Evolutionary conservation across 2,797 vertebrate genomes (phyloP).

Genomic region (Xerus rutilus): DNA sequence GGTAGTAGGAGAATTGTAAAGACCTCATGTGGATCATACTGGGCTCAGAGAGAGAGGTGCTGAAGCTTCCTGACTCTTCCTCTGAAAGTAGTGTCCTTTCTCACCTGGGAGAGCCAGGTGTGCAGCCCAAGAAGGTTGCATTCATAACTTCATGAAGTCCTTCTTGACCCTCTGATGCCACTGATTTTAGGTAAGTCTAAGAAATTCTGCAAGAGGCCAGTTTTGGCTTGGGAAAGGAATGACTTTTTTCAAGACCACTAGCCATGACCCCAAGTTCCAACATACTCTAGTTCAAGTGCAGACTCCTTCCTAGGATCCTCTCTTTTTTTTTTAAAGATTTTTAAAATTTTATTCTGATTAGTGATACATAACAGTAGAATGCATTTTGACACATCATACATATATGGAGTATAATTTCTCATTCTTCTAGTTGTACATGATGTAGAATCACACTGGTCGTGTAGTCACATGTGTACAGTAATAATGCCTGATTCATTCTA

Average conservation of each 20-base stretch:
- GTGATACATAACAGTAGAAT: too few species aligned
- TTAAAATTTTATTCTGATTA: too few species aligned
- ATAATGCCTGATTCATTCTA: too few species aligned
- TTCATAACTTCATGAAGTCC: neutral
- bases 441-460: too few species aligned
- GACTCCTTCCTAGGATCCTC: neutral
- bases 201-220: neutral
- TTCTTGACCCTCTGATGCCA: neutral
- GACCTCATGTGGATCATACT: neutral
- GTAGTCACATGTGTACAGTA: too few species aligned
- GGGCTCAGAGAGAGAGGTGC: neutral
- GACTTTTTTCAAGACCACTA: neutral
- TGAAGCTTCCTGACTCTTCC: neutral
- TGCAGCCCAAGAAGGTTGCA: neutral
- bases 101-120: neutral
- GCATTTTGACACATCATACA: too few species aligned
- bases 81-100: neutral
- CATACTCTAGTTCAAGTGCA: neutral
- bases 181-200: neutral
- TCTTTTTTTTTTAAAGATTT: too few species aligned
- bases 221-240: neutral
- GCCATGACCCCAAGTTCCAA: neutral
- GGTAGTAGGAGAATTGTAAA: neutral
- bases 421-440: too few species aligned
- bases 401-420: too few species aligned